Conservation (phyloP, 2,113 vertebrate genomes). For the western clawed frog (Xenopus tropicalis) region UCB_Xtro_10.0 CM004447.2:68853501-68854000, state of each 20-base stretch:
- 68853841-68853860: no score
- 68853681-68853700: conserved; percentile 94
- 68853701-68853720: conserved; percentile 90
- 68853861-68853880: no score
- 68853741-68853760: conserved; percentile 93
- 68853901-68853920: no score
- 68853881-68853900: no score
- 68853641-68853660: conserved; percentile 97
- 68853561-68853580: conserved; percentile 9
- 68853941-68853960: no score
- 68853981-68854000: no score
- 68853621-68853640: conserved; percentile 90
- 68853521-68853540: no score
- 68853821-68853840: no score
- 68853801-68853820: neutral
- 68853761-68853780: conserved; percentile 79
- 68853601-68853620: conserved; percentile 69
- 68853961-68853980: no score
- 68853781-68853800: neutral
- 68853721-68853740: conserved; percentile 81
- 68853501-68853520: no score
- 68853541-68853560: no score
- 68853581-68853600: conserved; percentile 79
- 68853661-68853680: conserved; percentile 83
- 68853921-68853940: no score